Conservation (phyloP, 2,888 invertebrate species). For the Oligia strigilis region DNA sequence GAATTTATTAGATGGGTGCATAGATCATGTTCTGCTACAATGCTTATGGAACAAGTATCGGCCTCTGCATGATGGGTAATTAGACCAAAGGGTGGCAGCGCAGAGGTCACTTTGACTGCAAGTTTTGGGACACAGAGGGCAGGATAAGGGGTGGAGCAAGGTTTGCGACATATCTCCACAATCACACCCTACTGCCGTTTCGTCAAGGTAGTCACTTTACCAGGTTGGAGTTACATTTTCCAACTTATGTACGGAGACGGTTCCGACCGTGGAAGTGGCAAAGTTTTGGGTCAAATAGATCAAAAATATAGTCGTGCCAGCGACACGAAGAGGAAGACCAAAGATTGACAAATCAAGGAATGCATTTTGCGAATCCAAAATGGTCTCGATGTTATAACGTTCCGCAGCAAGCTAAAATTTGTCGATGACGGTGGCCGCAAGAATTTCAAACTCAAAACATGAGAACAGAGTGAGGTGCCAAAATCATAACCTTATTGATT, state of each 20-base stretch:
- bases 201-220: neutral
- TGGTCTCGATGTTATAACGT: neutral
- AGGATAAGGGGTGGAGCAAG: neutral
- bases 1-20: slow-evolving; percentile 26
- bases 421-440: slow-evolving; percentile 26
- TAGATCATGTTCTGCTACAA: neutral
- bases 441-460: slow-evolving; percentile 47
- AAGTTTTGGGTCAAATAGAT: neutral
- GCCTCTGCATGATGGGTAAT: neutral
- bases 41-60: neutral
- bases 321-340: neutral
- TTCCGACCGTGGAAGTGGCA: neutral
- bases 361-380: slow-evolving; percentile 4
- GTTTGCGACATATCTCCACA: neutral
- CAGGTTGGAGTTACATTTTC: neutral
- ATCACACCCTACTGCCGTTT: neutral
- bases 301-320: neutral
- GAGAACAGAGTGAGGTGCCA: slow-evolving; percentile 56
- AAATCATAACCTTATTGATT: slow-evolving; percentile 62
- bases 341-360: neutral
- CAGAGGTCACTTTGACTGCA: neutral
- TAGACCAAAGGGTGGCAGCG: neutral
- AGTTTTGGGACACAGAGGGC: neutral
- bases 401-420: slow-evolving; percentile 6
- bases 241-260: neutral